Evolutionary conservation across 2,113 vertebrate genomes (phyloP).

Genomic region (Riparia riparia): DNA sequence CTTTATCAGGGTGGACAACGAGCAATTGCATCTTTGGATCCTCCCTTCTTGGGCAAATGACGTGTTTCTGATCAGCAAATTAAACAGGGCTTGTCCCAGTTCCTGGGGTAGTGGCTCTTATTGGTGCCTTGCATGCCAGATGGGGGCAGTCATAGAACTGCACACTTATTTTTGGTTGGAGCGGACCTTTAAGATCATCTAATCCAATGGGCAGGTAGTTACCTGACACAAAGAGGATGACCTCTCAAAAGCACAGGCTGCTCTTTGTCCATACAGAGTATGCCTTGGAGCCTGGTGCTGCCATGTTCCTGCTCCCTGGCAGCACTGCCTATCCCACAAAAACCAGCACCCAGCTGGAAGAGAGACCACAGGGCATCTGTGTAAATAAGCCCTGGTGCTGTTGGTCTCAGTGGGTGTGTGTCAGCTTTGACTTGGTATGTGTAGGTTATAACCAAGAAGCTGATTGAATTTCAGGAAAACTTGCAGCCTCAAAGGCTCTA

Average conservation of each 20-base stretch:
- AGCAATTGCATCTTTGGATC: not conserved
- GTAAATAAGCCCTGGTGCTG: not conserved
- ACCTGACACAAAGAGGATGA: not conserved
- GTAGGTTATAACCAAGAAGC: not conserved
- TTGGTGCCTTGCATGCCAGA: not conserved
- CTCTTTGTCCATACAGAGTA: not conserved
- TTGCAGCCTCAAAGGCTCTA: not conserved
- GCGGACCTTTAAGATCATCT: not conserved
- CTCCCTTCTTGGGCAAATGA: not conserved
- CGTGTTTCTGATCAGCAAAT: not conserved
- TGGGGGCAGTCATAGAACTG: rapidly evolving
- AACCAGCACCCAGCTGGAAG: not conserved
- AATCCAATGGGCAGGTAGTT: not conserved
- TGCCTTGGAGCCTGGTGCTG: not conserved
- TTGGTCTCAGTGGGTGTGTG: not conserved
- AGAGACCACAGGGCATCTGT: not conserved
- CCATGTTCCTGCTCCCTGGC: not conserved
- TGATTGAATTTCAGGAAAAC: not conserved
- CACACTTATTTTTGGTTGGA: not conserved
- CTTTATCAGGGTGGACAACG: not conserved
- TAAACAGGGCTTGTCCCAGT: not conserved
- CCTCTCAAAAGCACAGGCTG: not conserved
- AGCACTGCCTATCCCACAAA: not conserved
- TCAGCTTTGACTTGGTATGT: rapidly evolving
- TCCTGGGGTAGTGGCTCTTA: not conserved